Base-by-base conservation (phyloP, 2,888 invertebrate species). In the Auanema freiburgensis region DNA sequence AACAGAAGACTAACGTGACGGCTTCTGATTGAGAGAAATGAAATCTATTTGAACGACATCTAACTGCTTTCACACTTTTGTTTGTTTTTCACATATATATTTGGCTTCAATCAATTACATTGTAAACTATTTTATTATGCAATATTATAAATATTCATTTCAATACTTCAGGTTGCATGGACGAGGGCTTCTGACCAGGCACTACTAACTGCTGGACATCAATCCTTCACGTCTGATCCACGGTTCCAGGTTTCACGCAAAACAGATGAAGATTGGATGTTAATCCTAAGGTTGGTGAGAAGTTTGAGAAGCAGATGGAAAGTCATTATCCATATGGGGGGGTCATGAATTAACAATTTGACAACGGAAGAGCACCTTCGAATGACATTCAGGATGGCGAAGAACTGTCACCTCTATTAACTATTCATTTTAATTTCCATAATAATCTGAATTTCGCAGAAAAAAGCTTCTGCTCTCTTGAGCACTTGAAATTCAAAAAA, bases 201-300 rank as follows among this genome's bases (percentile, higher is more conserved):
- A 6, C 58, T 83, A 12, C 63, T 81, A 56, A 82, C 82, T n/a
- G 81, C 79, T 43, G 81, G 81, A 4, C 69, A 70, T 12, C 67
- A 71, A 41, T 71, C 79, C 1, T 81, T 81, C 64, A 77, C 82
- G 2, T 46, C 72, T 8, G 81, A 83, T 54, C 72, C 77, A 2
- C 49, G 81, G n/a, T 81, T 80, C 58, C 81, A 81, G 57, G 71
- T 80, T 10, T 80, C 72, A 12, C 66, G 64, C 55, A 72, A 73
- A 50, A 60, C 63, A 1, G 63, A 66, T 18, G 68, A 72, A 52
- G 76, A 79, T 67, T 80, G 80, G 80, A 74, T 80, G 6, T 72
- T 80, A 18, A 79, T 77, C 52, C 65, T 80, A 51, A 69, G 80
- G 79, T 78, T 49, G 8, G 33, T 33, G 33, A 33, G 8, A 33